These are phyloP conservation scores for Poecilus cupreus DNA, from an alignment of 2,888 invertebrate species.

Conservation along the genomic window DNA sequence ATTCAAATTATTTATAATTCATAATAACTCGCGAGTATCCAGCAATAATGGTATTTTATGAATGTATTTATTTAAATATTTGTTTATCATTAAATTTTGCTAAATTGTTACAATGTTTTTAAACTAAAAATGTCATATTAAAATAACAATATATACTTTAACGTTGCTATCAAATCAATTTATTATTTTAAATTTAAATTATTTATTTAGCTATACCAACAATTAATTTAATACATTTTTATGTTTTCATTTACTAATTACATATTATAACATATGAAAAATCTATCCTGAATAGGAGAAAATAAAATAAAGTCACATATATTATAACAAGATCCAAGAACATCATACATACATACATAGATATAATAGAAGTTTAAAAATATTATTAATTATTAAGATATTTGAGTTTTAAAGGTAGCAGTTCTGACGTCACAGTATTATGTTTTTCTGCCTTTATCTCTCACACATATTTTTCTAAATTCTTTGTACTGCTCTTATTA, in stretches of 20 bases:
- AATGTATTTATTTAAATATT: conserved; percentile 37
- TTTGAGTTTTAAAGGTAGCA: too few relatives aligned
- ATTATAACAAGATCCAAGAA: neutral
- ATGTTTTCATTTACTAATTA: neutral
- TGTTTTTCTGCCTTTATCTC: too few relatives aligned
- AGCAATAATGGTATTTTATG: conserved; percentile 27
- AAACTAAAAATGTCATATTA: conserved; percentile 29
- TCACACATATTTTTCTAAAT: too few relatives aligned
- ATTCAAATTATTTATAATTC: neutral
- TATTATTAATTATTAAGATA: too few relatives aligned
- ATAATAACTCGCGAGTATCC: too few relatives aligned
- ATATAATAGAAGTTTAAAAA: neutral
- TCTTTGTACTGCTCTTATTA: neutral
- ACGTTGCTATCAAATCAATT: conserved; percentile 35
- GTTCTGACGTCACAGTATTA: too few relatives aligned
- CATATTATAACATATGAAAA: neutral
- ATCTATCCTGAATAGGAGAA: too few relatives aligned
- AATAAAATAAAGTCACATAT: too few relatives aligned
- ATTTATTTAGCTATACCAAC: conserved; percentile 5
- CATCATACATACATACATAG: neutral
- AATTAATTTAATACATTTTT: conserved; percentile 9
- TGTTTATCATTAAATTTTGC: conserved; percentile 41
- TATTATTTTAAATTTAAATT: conserved; percentile 39
- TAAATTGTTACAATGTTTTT: conserved; percentile 39
- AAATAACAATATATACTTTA: conserved; percentile 25